A percentile compares a stretch with the other conserved stretches of the same genome.
Conservation (phyloP, 2,888 invertebrate genomes). For the Zygothrica quintamaculata region DNA sequence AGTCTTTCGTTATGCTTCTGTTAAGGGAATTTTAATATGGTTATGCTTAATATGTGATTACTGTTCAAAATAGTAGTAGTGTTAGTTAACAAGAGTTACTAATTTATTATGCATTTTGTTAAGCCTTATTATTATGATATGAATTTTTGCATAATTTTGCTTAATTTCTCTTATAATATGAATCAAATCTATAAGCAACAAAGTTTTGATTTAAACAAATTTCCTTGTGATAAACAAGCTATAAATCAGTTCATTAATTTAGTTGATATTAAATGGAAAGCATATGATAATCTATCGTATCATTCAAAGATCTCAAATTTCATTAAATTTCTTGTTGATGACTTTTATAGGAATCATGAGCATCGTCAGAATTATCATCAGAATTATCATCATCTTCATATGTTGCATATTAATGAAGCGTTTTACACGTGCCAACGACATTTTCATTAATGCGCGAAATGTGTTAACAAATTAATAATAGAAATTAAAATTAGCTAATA, state of each 20-base stretch:
- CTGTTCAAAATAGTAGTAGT: no score
- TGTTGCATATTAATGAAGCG: slow-evolving; percentile 70
- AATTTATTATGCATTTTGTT: no score
- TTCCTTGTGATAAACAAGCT: slow-evolving; percentile 27
- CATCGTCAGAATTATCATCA: not conserved
- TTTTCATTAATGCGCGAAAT: slow-evolving; percentile 57
- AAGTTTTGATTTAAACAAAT: no score
- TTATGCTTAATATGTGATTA: no score
- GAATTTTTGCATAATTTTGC: not conserved
- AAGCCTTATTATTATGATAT: no score
- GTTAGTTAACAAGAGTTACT: no score
- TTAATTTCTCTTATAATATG: slow-evolving; percentile 10
- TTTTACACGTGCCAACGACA: slow-evolving; percentile 64
- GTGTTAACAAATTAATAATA: slow-evolving; percentile 71
- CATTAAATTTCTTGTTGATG: slow-evolving; percentile 21
- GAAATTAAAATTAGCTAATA: slow-evolving; percentile 47
- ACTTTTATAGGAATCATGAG: not conserved
- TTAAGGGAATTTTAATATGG: slow-evolving; percentile 4
- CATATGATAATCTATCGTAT: slow-evolving; percentile 19
- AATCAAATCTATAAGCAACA: slow-evolving; percentile 11
- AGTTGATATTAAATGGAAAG: slow-evolving; percentile 39
- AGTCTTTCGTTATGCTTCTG: slow-evolving; percentile 52
- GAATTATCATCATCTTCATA: slow-evolving; percentile 7
- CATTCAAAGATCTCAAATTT: slow-evolving; percentile 23
- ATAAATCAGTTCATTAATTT: slow-evolving; percentile 21